Percentiles rank a stretch among this genome's conserved stretches.
These are phyloP conservation scores for Holocentrus rufus DNA, from an alignment of 2,797 vertebrate genomes.

Conservation along the genomic window DNA sequence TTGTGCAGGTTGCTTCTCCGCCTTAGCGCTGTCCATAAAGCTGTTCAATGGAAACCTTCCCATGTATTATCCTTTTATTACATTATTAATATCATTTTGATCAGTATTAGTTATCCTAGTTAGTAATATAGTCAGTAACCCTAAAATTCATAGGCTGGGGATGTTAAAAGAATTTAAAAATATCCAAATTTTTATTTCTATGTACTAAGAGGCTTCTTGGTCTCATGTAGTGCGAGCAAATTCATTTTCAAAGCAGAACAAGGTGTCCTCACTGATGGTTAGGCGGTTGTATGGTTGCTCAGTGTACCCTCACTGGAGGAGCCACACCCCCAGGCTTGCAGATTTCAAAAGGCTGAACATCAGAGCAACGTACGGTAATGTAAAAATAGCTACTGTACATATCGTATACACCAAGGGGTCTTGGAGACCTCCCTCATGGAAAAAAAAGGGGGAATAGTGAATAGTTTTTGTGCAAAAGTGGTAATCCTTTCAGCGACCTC, in stretches of 20 bases:
- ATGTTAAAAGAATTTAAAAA: slow-evolving; percentile 58
- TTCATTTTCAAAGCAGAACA: slow-evolving; percentile 70
- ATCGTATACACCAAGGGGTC: slow-evolving; percentile 35
- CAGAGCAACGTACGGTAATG: not conserved
- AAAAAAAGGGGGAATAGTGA: slow-evolving; percentile 32
- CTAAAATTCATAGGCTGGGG: slow-evolving; percentile 38
- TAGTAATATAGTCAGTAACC: slow-evolving; percentile 62
- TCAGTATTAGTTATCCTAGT: slow-evolving; percentile 48
- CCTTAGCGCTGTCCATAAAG: not conserved
- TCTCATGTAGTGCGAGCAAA: slow-evolving; percentile 61
- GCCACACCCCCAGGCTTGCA: slow-evolving; percentile 50
- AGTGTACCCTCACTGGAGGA: slow-evolving; percentile 54
- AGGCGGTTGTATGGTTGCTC: slow-evolving; percentile 38
- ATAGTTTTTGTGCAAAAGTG: no score
- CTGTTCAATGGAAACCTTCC: slow-evolving; percentile 18
- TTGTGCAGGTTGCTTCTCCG: not conserved
- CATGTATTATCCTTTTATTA: slow-evolving; percentile 20
- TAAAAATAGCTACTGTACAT: slow-evolving; percentile 5
- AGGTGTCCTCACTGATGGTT: slow-evolving; percentile 58
- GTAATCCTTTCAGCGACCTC: not conserved
- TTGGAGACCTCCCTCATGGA: slow-evolving; percentile 54
- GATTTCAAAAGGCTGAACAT: slow-evolving; percentile 44
- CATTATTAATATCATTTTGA: slow-evolving; percentile 41
- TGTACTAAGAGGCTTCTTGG: slow-evolving; percentile 53
- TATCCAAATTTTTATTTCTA: slow-evolving; percentile 65